These are phyloP conservation scores for Eospalax fontanierii DNA, from an alignment of 2,797 vertebrate species.

Conservation along the genomic window DNA sequence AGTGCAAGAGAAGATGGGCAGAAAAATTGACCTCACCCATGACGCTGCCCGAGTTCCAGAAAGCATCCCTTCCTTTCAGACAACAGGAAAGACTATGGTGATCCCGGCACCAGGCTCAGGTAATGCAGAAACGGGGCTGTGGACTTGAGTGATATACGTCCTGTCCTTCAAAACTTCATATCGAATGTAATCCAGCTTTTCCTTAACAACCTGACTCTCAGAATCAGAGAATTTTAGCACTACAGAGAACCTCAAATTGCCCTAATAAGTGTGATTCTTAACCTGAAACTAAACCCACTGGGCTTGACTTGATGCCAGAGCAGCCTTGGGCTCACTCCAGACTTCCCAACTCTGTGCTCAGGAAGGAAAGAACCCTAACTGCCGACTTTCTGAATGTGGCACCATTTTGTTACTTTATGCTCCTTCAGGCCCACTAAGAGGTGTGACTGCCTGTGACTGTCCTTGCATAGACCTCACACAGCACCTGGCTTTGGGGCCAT, in stretches of 20 bases:
- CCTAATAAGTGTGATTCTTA: background rate
- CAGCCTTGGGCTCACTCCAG: background rate
- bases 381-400: background rate
- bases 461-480: background rate
- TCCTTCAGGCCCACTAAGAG: background rate
- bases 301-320: background rate
- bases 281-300: background rate
- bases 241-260: background rate
- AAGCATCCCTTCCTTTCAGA: background rate
- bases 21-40: background rate
- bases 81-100: background rate
- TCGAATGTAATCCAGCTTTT: background rate
- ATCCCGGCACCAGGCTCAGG: background rate
- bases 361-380: background rate
- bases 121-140: fast-evolving
- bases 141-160: background rate
- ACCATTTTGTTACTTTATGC: background rate
- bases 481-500: background rate
- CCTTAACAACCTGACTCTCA: background rate
- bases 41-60: background rate
- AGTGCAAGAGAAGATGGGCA: background rate
- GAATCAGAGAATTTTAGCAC: background rate
- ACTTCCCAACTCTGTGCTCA: background rate
- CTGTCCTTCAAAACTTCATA: background rate
- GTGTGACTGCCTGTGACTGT: background rate